These are phyloP conservation scores for Silurus asotus DNA, from an alignment of 2,113 vertebrate species.

Conservation along the genomic window DNA sequence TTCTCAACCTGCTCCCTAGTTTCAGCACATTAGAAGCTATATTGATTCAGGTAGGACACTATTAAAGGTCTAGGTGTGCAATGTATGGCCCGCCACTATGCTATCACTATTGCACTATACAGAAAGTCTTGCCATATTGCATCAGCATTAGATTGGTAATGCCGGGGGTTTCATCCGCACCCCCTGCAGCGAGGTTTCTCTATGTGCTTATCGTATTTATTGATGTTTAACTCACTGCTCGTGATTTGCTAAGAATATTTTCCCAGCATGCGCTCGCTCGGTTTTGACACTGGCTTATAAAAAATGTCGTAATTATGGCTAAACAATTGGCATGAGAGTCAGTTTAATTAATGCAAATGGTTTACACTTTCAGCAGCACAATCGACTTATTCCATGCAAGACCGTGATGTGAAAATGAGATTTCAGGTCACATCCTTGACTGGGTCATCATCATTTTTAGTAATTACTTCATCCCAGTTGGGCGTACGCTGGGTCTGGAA, in stretches of 20 bases:
- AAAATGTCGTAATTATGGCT: not conserved
- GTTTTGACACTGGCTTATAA: not conserved
- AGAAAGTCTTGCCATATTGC: not conserved
- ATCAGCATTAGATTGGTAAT: not conserved
- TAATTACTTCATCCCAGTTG: not conserved
- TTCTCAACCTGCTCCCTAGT: too few species aligned
- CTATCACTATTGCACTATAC: not conserved
- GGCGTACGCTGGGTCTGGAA: not conserved
- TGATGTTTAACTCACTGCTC: slow-evolving; percentile 7
- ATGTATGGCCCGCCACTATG: too few species aligned
- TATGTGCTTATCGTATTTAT: not conserved
- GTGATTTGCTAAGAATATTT: not conserved
- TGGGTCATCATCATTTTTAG: not conserved
- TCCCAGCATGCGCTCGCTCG: not conserved
- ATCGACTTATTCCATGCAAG: not conserved
- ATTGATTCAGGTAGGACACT: too few species aligned
- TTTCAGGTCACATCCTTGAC: not conserved
- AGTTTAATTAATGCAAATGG: not conserved
- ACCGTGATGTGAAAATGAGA: not conserved
- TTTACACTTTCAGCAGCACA: not conserved
- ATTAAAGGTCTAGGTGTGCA: too few species aligned
- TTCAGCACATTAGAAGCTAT: too few species aligned
- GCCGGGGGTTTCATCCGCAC: not conserved
- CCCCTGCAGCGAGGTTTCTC: not conserved
- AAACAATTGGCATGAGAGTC: not conserved